These are phyloP conservation scores for Labeo rohita DNA, from an alignment of 2,113 vertebrate genomes.

Conservation along the genomic window DNA sequence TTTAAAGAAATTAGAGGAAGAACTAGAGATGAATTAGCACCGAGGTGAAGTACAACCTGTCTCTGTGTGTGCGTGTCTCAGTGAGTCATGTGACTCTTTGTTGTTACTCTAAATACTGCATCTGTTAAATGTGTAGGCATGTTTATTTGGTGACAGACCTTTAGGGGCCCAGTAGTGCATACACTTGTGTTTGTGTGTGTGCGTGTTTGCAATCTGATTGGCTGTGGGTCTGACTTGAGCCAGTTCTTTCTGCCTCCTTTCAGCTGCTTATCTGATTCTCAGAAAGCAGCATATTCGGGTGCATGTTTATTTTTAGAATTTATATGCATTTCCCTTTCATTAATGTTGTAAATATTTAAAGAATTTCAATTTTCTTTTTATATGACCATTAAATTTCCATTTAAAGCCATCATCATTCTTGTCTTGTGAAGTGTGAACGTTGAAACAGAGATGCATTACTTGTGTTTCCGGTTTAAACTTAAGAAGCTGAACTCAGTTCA, in stretches of 20 bases:
- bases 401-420: too few species aligned
- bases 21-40: neutral
- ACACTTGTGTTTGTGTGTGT: constrained; percentile 37
- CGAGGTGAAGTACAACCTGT: constrained; percentile 10
- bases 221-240: constrained; percentile 29
- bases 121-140: constrained; percentile 46
- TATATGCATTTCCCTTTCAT: neutral
- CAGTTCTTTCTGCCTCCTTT: constrained; percentile 36
- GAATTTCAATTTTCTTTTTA: neutral
- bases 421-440: too few species aligned
- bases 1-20: constrained; percentile 20
- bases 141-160: constrained; percentile 55
- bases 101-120: constrained; percentile 52
- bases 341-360: neutral
- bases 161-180: constrained; percentile 19
- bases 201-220: constrained; percentile 29
- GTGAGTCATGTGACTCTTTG: constrained; percentile 47
- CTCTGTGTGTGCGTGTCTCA: constrained; percentile 33
- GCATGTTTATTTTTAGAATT: neutral
- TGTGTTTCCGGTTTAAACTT: neutral
- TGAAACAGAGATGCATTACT: too few species aligned
- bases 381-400: neutral
- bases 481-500: neutral
- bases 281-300: constrained; percentile 2
- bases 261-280: constrained; percentile 45